phyloP scores from a whole-genome alignment of 30 jellyfish, hydroid and myxozoan genomes.

The Calvadosia cruxmelitensis region DNA sequence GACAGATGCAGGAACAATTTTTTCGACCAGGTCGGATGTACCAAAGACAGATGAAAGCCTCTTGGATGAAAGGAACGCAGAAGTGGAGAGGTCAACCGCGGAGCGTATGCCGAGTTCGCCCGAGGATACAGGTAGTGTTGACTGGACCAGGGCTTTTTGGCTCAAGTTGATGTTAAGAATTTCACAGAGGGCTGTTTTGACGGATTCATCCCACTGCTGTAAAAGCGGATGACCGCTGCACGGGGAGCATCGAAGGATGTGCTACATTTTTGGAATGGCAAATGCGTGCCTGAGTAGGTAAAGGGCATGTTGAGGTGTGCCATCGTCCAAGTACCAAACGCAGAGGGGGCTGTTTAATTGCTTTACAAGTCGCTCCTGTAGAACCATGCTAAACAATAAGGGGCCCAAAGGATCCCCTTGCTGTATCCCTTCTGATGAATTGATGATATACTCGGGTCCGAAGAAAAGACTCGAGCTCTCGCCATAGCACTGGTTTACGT shows the following conservation, averaged over 20 bases:
- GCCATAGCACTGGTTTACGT: too few species aligned
- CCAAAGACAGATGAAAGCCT: too few species aligned
- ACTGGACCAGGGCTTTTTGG: not conserved
- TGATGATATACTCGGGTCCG: too few species aligned
- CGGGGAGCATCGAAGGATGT: not conserved
- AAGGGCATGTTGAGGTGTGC: not conserved
- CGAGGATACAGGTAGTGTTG: not conserved
- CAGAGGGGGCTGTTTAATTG: too few species aligned
- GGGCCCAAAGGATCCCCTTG: too few species aligned
- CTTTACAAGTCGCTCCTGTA: too few species aligned
- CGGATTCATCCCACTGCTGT: not conserved
- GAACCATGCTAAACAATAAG: too few species aligned
- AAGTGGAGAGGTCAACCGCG: not conserved
- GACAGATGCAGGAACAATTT: too few species aligned
- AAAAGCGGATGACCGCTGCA: not conserved
- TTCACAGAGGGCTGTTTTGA: not conserved
- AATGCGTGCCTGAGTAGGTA: not conserved
- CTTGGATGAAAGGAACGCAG: not conserved
- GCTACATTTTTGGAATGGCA: not conserved
- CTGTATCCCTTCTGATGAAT: too few species aligned
- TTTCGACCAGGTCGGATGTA: too few species aligned
- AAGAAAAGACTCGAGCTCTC: too few species aligned
- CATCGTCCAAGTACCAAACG: too few species aligned
- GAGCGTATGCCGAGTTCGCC: not conserved
- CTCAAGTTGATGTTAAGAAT: not conserved